Base-by-base conservation (phyloP, 2,797 vertebrate genomes). In the Gephyroberyx darwinii region DNA sequence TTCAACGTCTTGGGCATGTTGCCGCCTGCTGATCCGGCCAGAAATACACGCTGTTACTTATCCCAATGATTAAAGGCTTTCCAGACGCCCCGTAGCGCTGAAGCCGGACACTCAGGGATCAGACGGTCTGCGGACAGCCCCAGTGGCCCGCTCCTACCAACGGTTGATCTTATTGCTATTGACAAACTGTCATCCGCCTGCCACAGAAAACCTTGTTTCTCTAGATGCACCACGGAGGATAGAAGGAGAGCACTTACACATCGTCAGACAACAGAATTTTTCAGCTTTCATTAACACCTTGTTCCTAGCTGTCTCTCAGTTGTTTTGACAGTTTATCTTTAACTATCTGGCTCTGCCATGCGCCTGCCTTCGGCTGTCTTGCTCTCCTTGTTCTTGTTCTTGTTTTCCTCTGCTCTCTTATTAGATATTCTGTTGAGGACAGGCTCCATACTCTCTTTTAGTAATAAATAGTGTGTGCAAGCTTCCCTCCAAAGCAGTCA, bases 101-200 rank as follows among this genome's bases (percentile, higher is more conserved):
- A 47, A 72, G 62, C 71, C 51, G 57, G 17, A 53, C 50, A 5
- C 48, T 48, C 41, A 56, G 50, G 45, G 71, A 64, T 67, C 66
- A 62, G 63, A 68, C 47, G 17, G 56, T 37, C 7, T 35, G 8
- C 19, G 31, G 47, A 52, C 50, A 37, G 50, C 43, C 43, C 62
- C 47, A 20, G 59, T 17, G 35, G 61, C 51, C 16, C 73, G 69
- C 12, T 75, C 64, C 37, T 65, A 55, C 53, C 71, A 73, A 47
- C 74, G 51, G 56, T 39, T 83, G 50, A 53, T 86, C 74, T 78
- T 78, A 82, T 85, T 85, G 61, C 63, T 81, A 85, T 88, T 85
- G 86, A 86, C 86, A 85, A 84, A 30, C 62, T 86, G 84, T 86
- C 84, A 82, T 75, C 71, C 65, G 14, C 10, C 48, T 48, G 57